phyloP scores from a whole-genome alignment of 2,888 invertebrate genomes.

The Enoplolaimus lenunculus region DNA sequence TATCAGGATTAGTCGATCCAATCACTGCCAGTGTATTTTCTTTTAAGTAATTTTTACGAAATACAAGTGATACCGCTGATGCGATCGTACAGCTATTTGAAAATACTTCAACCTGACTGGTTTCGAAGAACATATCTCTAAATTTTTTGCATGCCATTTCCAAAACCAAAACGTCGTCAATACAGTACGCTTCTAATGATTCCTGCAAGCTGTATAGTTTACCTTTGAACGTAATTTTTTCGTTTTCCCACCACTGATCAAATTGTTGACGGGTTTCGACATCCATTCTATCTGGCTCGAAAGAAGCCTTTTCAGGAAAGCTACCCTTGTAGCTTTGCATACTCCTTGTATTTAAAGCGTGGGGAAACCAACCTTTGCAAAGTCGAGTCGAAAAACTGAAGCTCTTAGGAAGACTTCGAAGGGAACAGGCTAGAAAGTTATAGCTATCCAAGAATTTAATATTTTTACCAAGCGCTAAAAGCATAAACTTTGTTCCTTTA shows the following conservation, averaged over 20 bases:
- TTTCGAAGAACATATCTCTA: background rate
- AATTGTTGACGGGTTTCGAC: background rate
- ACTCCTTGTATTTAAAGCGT: background rate
- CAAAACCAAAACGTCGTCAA: slow-evolving; percentile 4
- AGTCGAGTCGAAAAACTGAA: background rate
- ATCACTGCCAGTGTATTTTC: background rate
- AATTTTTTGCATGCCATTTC: slow-evolving; percentile 1
- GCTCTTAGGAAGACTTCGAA: background rate
- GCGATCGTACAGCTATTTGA: background rate
- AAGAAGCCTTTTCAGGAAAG: background rate
- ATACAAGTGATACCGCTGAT: background rate
- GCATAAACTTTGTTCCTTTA: slow-evolving; percentile 1
- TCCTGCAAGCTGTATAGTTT: slow-evolving; percentile 3
- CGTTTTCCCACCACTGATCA: background rate
- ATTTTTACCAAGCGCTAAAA: background rate
- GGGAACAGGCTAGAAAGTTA: slow-evolving; percentile 2
- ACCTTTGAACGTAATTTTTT: background rate
- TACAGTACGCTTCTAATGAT: slow-evolving; percentile 7
- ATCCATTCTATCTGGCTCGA: background rate
- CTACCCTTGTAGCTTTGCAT: background rate
- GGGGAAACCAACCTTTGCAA: slow-evolving; percentile 12
- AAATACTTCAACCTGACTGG: background rate
- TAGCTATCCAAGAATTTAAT: background rate
- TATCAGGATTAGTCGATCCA: background rate
- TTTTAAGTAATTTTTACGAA: background rate